Evolutionary conservation across 2,113 vertebrate genomes (phyloP).

Genomic region (Neogale vison): DNA sequence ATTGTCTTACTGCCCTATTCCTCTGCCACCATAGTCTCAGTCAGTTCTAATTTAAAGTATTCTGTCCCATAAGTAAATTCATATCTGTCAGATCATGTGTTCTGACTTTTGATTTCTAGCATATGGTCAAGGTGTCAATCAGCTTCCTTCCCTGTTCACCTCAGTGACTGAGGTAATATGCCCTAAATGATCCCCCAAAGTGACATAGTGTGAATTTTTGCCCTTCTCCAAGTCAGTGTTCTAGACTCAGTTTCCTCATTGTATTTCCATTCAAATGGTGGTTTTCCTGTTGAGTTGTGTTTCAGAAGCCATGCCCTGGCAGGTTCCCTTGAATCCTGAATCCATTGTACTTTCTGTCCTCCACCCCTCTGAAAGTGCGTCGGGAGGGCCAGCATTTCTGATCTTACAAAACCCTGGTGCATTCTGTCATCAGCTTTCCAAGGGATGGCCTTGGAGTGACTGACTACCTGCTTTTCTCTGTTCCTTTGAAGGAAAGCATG

Average conservation of each 20-base stretch:
- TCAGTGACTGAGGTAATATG: not conserved
- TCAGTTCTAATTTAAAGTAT: not conserved
- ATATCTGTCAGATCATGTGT: not conserved
- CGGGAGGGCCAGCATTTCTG: not conserved
- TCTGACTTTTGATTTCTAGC: constrained; percentile 24
- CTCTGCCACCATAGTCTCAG: not conserved
- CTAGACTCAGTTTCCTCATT: not conserved
- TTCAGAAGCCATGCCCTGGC: not conserved
- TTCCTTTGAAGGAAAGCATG: not conserved
- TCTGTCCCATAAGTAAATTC: not conserved
- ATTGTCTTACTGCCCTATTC: not conserved
- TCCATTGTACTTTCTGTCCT: not conserved
- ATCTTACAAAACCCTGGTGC: not conserved
- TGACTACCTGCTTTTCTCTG: not conserved
- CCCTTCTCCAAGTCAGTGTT: not conserved
- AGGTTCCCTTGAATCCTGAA: not conserved
- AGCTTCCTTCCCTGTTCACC: not conserved
- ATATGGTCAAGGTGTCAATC: not conserved
- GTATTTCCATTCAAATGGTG: not conserved
- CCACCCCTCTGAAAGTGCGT: not conserved
- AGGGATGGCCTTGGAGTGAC: not conserved
- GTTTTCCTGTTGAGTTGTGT: not conserved
- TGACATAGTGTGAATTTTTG: not conserved
- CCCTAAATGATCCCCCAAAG: not conserved
- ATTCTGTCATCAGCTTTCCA: not conserved